Conservation (phyloP, 2,888 invertebrate genomes). For the Leistus spinibarbis region DNA sequence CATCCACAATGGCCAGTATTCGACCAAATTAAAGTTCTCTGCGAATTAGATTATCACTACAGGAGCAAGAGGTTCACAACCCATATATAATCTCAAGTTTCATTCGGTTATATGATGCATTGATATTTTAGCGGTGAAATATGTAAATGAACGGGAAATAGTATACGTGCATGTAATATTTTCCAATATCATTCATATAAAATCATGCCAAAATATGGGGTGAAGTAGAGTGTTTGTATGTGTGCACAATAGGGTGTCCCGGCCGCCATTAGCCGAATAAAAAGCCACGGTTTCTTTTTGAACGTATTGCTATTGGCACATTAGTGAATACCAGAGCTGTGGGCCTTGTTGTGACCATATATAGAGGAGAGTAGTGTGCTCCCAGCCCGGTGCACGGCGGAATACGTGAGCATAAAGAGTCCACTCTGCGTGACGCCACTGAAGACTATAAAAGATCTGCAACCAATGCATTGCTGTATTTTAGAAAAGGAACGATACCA, state of each 20-base stretch:
- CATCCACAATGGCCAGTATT: not conserved
- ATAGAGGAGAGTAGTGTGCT: slow-evolving; percentile 1
- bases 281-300: slow-evolving; percentile 41
- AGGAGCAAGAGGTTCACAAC: not conserved
- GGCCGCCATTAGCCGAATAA: slow-evolving; percentile 41
- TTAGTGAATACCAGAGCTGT: slow-evolving; percentile 43
- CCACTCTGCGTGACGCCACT: not conserved
- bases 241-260: slow-evolving; percentile 36
- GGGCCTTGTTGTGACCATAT: slow-evolving; percentile 42
- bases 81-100: not conserved
- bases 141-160: not conserved
- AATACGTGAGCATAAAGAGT: slow-evolving; percentile 1
- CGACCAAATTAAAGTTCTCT: too few species aligned
- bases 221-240: not conserved
- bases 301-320: slow-evolving; percentile 49
- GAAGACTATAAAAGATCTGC: too few species aligned
- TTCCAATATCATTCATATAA: not conserved
- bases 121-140: not conserved
- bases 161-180: not conserved
- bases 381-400: not conserved
- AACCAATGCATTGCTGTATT: not conserved
- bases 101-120: not conserved
- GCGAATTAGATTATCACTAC: not conserved
- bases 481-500: not conserved
- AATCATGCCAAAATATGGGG: not conserved